Evolutionary conservation across 2,113 vertebrate genomes (phyloP), one percentile per base, ranked within the genome.

Genomic region (Datnioides undecimradiatus): DNA sequence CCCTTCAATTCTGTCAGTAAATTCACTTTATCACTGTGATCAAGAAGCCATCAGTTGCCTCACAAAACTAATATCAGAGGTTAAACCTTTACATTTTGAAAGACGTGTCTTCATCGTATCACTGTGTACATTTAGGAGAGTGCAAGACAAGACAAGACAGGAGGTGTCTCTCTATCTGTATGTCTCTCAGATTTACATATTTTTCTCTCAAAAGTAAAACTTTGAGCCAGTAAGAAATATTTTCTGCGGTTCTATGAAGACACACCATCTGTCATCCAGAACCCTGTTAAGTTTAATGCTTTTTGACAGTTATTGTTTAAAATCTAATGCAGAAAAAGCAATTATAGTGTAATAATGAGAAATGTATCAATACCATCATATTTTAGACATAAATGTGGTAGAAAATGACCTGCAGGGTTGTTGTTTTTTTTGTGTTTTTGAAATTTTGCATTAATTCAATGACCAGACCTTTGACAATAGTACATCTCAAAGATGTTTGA

Each of bases 211-310:
- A 79, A 86, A 85, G 52, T 73, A 58, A 80, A 90, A 83, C 55
- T 80, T 78, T 77, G 54, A 72, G 46, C 71, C 79, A 66, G 76
- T 27, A 68, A 63, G 74, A 79, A 82, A 87, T 48, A 68, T 52
- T 57, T 60, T 71, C 57, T 74, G 63, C 49, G 76, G 68, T 70
- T 86, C n/a, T 33, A 62, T 67, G 38, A 87, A 79, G 54, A 68
- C 58, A 59, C 55, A 63, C 74, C 79, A 82, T 87, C 82, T 82
- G 82, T 80, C 82, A 83, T 4, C 66, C 17, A 40, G 49, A 87
- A 82, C 17, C 31, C 17, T 23, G 60, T 75, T 69, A 57, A 59
- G 74, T 66, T 51, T 34, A 72, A 60, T 34, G 43, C 25, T 17
- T 43, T 82, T 80, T 43, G 21, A 25, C 69, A 59, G 52, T 46